phyloP scores from a whole-genome alignment of 2,113 vertebrate species.

The Brachirus orientalis region DNA sequence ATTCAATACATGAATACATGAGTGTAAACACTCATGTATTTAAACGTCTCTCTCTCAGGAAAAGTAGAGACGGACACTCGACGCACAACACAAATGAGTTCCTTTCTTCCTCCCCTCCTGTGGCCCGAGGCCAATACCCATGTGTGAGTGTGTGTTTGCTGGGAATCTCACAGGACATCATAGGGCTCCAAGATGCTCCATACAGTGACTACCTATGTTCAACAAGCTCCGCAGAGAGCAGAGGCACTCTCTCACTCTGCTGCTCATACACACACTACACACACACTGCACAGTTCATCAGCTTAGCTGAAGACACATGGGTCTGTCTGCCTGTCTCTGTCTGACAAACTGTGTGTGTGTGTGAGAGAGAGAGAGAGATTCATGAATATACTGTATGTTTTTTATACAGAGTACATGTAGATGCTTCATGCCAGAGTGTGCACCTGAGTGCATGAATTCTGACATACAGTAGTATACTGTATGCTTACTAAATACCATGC shows the following conservation, averaged over 20 bases:
- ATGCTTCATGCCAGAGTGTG: no score
- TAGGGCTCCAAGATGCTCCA: constrained; percentile 43
- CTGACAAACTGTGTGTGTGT: background rate
- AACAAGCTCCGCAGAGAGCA: constrained; percentile 37
- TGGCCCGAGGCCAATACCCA: constrained; percentile 21
- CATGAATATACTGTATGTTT: no score
- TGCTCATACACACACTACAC: constrained; percentile 16
- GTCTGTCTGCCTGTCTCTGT: background rate
- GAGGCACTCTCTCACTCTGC: background rate
- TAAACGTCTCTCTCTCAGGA: constrained; percentile 23
- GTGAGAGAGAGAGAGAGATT: no score
- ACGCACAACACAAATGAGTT: constrained; percentile 31
- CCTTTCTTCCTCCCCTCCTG: constrained; percentile 22
- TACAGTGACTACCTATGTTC: constrained; percentile 54
- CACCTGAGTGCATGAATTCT: no score
- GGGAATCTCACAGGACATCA: constrained; percentile 51
- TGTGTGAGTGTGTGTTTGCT: constrained; percentile 12
- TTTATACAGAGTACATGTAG: no score
- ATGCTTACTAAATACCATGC: no score
- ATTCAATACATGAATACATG: background rate
- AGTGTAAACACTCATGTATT: constrained; percentile 25
- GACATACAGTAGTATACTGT: no score
- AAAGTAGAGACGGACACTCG: constrained; percentile 1
- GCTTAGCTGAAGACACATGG: constrained; percentile 15
- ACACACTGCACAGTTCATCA: constrained; percentile 22